phyloP scores from a whole-genome alignment of 2,797 vertebrate genomes.

The Pteronotus mesoamericanus region DNA sequence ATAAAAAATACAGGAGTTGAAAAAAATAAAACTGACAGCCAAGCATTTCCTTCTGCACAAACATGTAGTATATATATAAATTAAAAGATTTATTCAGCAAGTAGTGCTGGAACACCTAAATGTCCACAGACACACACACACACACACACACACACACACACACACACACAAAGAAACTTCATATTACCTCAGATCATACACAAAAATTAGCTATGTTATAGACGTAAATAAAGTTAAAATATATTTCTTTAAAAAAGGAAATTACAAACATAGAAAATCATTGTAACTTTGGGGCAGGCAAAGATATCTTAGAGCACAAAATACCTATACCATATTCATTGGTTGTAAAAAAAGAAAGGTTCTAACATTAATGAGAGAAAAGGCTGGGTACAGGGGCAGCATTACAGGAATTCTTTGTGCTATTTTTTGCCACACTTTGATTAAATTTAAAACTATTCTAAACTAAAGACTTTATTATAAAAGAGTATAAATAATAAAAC shows the following conservation, averaged over 20 bases:
- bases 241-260: neutral
- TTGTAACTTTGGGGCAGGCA: neutral
- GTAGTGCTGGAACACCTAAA: neutral
- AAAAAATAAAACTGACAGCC: neutral
- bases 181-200: neutral
- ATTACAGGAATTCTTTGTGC: neutral
- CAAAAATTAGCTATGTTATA: neutral
- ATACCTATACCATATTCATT: neutral
- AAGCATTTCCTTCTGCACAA: neutral
- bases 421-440: conserved; percentile 18
- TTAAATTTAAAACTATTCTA: conserved; percentile 9
- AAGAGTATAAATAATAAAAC: neutral
- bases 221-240: neutral
- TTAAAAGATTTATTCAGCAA: neutral
- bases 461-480: neutral
- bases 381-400: neutral
- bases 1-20: neutral
- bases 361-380: neutral
- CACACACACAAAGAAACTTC: neutral
- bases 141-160: no score
- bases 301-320: neutral
- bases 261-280: neutral
- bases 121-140: no score
- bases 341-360: neutral
- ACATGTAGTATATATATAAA: neutral